Conservation (phyloP, 2,888 invertebrate species). For the Nemotelus pantherinus region DNA sequence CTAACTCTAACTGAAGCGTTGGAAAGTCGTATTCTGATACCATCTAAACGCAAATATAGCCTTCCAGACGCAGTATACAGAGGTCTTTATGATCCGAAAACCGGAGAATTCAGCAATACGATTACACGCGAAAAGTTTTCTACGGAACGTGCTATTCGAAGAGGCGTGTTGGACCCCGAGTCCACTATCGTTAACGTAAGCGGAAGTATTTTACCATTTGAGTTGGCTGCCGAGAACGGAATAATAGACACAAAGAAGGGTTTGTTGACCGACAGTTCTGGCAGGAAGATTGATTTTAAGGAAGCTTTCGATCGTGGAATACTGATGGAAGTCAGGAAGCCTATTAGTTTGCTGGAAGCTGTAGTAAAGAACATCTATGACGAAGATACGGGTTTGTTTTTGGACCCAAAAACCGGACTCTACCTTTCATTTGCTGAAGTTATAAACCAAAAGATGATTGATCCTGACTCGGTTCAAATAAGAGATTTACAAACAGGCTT, state of each 20-base stretch:
- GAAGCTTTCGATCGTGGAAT: slow-evolving; percentile 88
- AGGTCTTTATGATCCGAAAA: slow-evolving; percentile 87
- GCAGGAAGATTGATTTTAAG: slow-evolving; percentile 77
- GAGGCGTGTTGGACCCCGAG: slow-evolving; percentile 84
- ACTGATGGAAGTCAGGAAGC: slow-evolving; percentile 82
- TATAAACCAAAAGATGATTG: slow-evolving; percentile 81
- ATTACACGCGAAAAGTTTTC: slow-evolving; percentile 81
- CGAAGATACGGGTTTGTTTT: slow-evolving; percentile 80
- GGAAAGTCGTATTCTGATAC: slow-evolving; percentile 82
- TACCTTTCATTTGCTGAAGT: slow-evolving; percentile 85
- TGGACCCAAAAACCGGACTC: slow-evolving; percentile 82
- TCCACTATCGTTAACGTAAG: slow-evolving; percentile 86
- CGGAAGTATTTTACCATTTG: slow-evolving; percentile 83
- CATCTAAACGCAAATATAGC: slow-evolving; percentile 83
- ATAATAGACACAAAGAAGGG: slow-evolving; percentile 81
- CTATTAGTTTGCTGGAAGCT: slow-evolving; percentile 83
- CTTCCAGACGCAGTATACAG: slow-evolving; percentile 90
- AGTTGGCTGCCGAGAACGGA: slow-evolving; percentile 81
- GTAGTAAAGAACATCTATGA: slow-evolving; percentile 83
- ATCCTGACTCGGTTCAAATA: slow-evolving; percentile 84
- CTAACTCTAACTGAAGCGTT: slow-evolving; percentile 85
- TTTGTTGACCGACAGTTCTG: slow-evolving; percentile 71
- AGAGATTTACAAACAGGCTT: slow-evolving; percentile 80
- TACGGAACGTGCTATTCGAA: slow-evolving; percentile 84
- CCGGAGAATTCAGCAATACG: slow-evolving; percentile 84